Conservation (phyloP, 2,888 invertebrate genomes). For the Rugalucina vietnamica region DNA sequence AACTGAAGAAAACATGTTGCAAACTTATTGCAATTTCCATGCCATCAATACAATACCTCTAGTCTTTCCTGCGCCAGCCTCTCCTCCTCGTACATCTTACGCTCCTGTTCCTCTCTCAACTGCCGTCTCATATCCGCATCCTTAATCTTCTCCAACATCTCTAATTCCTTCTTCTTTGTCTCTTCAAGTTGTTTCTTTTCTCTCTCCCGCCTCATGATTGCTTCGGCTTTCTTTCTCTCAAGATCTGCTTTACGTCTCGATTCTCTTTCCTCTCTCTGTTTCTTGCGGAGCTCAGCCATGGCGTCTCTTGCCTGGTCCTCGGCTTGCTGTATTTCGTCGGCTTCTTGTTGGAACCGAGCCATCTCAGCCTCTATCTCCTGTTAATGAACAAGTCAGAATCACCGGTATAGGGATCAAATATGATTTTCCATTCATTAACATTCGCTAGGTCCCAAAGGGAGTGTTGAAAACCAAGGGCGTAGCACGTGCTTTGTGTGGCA, state of each 20-base stretch:
- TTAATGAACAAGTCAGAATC: too few species aligned
- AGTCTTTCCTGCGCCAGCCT: conserved; percentile 69
- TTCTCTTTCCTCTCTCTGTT: conserved; percentile 76
- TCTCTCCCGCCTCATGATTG: conserved; percentile 66
- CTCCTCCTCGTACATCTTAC: conserved; percentile 73
- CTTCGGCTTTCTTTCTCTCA: conserved; percentile 74
- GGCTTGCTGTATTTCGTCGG: conserved; percentile 72
- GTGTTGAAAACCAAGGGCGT: too few species aligned
- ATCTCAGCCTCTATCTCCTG: conserved; percentile 74
- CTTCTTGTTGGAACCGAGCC: conserved; percentile 71
- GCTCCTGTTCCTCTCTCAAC: conserved; percentile 73
- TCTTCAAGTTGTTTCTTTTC: conserved; percentile 74
- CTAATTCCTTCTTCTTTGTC: conserved; percentile 73
- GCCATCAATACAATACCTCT: too few species aligned
- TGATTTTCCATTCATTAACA: too few species aligned
- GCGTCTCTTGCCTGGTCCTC: conserved; percentile 77
- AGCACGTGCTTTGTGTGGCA: too few species aligned
- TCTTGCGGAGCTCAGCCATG: conserved; percentile 69
- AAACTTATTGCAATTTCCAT: too few species aligned
- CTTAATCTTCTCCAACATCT: conserved; percentile 77
- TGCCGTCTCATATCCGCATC: conserved; percentile 74
- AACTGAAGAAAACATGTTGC: too few species aligned
- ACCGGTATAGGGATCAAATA: too few species aligned
- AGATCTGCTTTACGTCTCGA: conserved; percentile 72
- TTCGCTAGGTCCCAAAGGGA: too few species aligned